phyloP scores from a whole-genome alignment of 2,888 invertebrate species.

The Odontocolon sp. region DNA sequence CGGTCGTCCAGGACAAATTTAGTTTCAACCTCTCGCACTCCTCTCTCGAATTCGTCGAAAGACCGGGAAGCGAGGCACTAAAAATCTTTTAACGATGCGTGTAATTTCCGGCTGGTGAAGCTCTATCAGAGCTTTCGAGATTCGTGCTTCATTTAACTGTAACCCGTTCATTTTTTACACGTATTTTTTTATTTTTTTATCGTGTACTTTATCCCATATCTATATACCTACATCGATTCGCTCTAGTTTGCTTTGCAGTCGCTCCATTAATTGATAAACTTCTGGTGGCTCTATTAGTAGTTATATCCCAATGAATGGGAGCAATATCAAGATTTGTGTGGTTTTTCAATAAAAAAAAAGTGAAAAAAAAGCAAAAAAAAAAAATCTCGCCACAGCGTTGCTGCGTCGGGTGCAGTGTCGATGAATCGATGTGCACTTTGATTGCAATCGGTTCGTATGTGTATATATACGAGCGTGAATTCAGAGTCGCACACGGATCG shows the following conservation, averaged over 20 bases:
- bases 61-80: conserved; percentile 18
- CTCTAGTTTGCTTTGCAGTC: neutral
- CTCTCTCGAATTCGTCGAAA: conserved; percentile 18
- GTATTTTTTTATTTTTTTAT: neutral
- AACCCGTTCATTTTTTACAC: neutral
- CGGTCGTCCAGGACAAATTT: conserved; percentile 37
- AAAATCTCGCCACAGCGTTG: neutral
- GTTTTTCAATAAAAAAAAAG: neutral
- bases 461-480: conserved; percentile 1
- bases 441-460: conserved; percentile 14
- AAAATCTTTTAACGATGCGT: conserved; percentile 42
- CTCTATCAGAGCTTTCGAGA: conserved; percentile 1
- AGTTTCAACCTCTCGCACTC: conserved; percentile 21
- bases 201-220: too few species aligned
- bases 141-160: neutral
- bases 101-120: conserved; percentile 39
- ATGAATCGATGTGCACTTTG: conserved; percentile 24
- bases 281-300: neutral
- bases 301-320: neutral
- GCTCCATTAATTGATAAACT: neutral
- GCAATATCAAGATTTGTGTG: conserved; percentile 7
- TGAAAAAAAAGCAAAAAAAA: neutral
- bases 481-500: neutral
- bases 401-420: neutral
- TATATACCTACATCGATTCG: neutral